Evolutionary conservation across 2,797 vertebrate species (phyloP).

Genomic region (Anguilla megastoma): DNA sequence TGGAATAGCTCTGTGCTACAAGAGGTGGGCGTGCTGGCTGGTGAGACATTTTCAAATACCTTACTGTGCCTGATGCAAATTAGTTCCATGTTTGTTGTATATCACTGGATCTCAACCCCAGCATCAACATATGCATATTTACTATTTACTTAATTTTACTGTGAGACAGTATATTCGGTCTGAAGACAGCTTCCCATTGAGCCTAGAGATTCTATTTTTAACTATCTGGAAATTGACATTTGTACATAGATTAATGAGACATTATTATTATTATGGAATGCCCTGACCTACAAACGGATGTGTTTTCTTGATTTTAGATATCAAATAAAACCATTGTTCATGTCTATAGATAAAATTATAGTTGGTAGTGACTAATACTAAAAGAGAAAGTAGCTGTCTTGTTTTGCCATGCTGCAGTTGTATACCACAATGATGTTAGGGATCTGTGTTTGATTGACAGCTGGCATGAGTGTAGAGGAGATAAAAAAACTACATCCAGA

Average conservation of each 20-base stretch:
- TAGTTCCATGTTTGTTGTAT: neutral
- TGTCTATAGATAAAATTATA: neutral
- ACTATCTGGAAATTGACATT: neutral
- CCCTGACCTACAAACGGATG: neutral
- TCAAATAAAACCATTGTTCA: neutral
- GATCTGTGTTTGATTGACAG: slow-evolving; percentile 51
- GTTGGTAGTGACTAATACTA: neutral
- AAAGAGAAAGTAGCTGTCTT: slow-evolving; percentile 7
- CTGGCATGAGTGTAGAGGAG: slow-evolving; percentile 73
- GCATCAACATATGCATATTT: neutral
- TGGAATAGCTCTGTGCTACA: slow-evolving; percentile 70
- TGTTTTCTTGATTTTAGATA: neutral
- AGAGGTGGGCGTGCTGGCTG: slow-evolving; percentile 74
- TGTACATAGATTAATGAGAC: neutral
- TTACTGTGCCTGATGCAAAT: neutral
- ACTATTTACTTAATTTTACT: neutral
- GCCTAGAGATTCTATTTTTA: neutral
- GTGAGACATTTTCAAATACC: slow-evolving; percentile 55
- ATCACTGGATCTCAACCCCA: neutral
- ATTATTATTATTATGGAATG: neutral
- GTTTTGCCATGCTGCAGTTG: slow-evolving; percentile 8
- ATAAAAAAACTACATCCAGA: slow-evolving; percentile 64
- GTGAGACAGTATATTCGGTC: neutral
- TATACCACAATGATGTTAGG: neutral
- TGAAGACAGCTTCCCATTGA: neutral